These are phyloP conservation scores for Cyclina sinensis DNA, from an alignment of 1,140 invertebrate genomes.

Conservation along the genomic window DNA sequence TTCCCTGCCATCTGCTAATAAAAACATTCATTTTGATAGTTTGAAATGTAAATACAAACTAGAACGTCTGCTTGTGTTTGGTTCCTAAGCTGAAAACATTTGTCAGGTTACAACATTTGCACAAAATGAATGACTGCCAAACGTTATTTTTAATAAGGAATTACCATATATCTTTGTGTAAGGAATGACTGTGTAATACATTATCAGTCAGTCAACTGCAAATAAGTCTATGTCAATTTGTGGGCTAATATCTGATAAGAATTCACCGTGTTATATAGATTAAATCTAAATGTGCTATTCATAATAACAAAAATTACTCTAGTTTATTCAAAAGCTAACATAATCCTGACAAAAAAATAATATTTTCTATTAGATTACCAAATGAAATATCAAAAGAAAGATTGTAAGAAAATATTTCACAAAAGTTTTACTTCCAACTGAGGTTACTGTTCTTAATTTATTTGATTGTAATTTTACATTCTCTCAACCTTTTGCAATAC, in stretches of 20 bases:
- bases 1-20: too few relatives aligned
- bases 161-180: not conserved
- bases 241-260: slow-evolving; percentile 26
- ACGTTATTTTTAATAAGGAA: not conserved
- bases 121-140: too few relatives aligned
- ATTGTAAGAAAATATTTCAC: not conserved
- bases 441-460: too few relatives aligned
- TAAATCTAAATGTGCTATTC: not conserved
- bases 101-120: too few relatives aligned
- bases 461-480: too few relatives aligned
- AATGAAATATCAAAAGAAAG: not conserved
- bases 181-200: not conserved
- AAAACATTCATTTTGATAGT: too few relatives aligned
- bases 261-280: not conserved
- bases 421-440: not conserved
- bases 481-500: too few relatives aligned
- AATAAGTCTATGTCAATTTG: not conserved
- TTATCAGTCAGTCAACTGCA: not conserved
- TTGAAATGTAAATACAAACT: too few relatives aligned
- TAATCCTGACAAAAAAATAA: not conserved
- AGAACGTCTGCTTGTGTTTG: too few relatives aligned
- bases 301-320: slow-evolving; percentile 22
- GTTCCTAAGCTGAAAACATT: too few relatives aligned
- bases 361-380: not conserved
- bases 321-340: not conserved